A percentile compares a stretch with the other conserved stretches of the same genome.
phyloP scores from a whole-genome alignment of 2,797 vertebrate genomes.

The Erethizon dorsatum region DNA sequence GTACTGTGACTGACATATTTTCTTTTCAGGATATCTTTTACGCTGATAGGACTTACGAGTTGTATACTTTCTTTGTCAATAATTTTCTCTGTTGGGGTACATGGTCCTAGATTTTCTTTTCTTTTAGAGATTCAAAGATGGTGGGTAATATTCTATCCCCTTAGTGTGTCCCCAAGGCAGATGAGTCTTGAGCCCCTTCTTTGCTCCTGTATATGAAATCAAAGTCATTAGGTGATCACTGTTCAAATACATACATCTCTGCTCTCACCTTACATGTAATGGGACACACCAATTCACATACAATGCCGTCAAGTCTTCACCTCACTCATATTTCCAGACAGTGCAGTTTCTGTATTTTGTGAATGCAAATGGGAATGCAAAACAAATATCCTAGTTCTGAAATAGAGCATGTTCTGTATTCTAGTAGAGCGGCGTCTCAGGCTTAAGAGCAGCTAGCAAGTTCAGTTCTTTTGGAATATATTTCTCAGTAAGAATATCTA shows the following conservation, averaged over 20 bases:
- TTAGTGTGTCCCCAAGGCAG: background rate
- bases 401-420: conserved; percentile 47
- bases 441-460: conserved; percentile 56
- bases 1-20: background rate
- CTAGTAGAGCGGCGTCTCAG: background rate
- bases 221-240: conserved; percentile 51
- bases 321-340: background rate
- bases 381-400: conserved; percentile 11
- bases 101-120: conserved; percentile 36
- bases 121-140: conserved; percentile 34
- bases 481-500: conserved; percentile 8
- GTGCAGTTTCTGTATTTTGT: conserved; percentile 19
- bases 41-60: background rate
- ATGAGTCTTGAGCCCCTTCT: background rate
- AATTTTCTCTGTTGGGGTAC: background rate
- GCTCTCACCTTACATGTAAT: background rate
- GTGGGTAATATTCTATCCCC: background rate
- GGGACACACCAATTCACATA: background rate
- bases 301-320: background rate
- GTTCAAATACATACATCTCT: conserved; percentile 9
- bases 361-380: background rate
- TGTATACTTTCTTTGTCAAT: conserved; percentile 17
- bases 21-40: conserved; percentile 45
- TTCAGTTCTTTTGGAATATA: conserved; percentile 47
- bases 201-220: conserved; percentile 35